Percentiles rank a stretch among this genome's conserved stretches.
phyloP scores from a whole-genome alignment of 2,113 vertebrate genomes.

The Pelecanus crispus region DNA sequence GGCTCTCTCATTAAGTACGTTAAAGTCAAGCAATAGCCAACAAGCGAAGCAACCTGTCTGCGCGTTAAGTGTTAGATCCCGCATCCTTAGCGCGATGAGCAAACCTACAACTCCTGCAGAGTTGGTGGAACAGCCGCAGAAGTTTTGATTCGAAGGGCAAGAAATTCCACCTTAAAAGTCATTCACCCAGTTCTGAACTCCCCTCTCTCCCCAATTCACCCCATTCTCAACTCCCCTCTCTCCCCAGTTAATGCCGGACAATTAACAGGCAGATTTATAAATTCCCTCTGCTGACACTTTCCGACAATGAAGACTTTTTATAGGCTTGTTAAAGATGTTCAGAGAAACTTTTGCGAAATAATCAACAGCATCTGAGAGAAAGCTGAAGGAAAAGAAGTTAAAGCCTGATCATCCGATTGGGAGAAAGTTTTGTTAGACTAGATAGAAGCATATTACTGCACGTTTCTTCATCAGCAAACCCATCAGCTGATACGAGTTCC shows the following conservation, averaged over 20 bases:
- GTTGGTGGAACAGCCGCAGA: constrained; percentile 21
- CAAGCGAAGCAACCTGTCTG: constrained; percentile 11
- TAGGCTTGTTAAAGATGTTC: not conserved
- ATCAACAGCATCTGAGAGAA: constrained; percentile 54
- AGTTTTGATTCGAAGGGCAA: constrained; percentile 61
- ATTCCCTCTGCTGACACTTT: constrained; percentile 11
- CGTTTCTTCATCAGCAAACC: not conserved
- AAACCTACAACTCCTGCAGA: constrained; percentile 55
- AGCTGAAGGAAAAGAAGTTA: constrained; percentile 61
- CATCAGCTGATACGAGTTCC: constrained; percentile 40
- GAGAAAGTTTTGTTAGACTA: constrained; percentile 65
- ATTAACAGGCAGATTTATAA: constrained; percentile 30
- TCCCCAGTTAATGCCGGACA: not conserved
- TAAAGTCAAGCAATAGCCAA: not conserved
- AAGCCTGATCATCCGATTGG: constrained; percentile 52
- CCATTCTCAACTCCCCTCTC: constrained; percentile 20
- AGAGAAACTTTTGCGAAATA: constrained; percentile 63
- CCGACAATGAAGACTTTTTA: constrained; percentile 3
- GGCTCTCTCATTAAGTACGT: not conserved
- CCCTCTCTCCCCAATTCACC: not conserved
- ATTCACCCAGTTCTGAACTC: constrained; percentile 9
- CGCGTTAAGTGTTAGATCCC: constrained; percentile 22
- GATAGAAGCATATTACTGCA: not conserved
- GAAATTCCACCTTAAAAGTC: constrained; percentile 36
- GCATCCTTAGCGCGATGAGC: constrained; percentile 33